Conservation (phyloP, 2,888 invertebrate species). For the Rhamnusium bicolor region DNA sequence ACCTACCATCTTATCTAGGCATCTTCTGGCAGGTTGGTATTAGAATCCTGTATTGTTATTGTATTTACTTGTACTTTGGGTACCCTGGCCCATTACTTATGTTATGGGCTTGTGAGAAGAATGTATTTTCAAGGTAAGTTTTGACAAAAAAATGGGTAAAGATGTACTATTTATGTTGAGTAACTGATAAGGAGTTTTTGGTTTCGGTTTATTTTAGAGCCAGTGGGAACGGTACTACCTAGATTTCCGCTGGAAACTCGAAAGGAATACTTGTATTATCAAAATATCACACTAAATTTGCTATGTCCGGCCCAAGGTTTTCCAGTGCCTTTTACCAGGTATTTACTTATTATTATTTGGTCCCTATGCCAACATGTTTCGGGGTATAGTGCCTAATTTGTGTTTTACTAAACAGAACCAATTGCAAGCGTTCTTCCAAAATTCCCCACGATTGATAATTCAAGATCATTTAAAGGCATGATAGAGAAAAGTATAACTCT, state of each 20-base stretch:
- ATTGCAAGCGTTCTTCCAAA: conserved; percentile 77
- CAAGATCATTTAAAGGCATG: conserved; percentile 76
- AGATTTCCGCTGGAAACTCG: conserved; percentile 84
- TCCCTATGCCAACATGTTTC: conserved; percentile 41
- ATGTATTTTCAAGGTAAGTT: conserved; percentile 57
- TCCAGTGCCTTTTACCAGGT: conserved; percentile 77
- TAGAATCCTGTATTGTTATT: conserved; percentile 23
- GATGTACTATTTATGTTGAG: not conserved
- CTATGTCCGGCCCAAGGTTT: conserved; percentile 80
- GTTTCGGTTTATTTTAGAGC: conserved; percentile 66
- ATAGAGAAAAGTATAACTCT: conserved; percentile 67
- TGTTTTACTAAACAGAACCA: conserved; percentile 56
- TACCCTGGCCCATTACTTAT: conserved; percentile 65
- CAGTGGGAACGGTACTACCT: conserved; percentile 74
- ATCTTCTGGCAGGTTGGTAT: conserved; percentile 44
- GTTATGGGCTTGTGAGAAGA: conserved; percentile 46
- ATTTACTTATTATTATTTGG: conserved; percentile 41
- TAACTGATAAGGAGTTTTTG: not conserved
- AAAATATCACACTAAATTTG: conserved; percentile 72
- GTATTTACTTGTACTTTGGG: conserved; percentile 57
- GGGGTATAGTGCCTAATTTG: conserved; percentile 18
- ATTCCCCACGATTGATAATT: conserved; percentile 72
- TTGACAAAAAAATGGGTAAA: conserved; percentile 11
- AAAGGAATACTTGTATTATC: conserved; percentile 74
- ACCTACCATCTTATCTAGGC: conserved; percentile 20